Conservation (phyloP, 1,140 invertebrate species). For the Agrilus planipennis region DNA sequence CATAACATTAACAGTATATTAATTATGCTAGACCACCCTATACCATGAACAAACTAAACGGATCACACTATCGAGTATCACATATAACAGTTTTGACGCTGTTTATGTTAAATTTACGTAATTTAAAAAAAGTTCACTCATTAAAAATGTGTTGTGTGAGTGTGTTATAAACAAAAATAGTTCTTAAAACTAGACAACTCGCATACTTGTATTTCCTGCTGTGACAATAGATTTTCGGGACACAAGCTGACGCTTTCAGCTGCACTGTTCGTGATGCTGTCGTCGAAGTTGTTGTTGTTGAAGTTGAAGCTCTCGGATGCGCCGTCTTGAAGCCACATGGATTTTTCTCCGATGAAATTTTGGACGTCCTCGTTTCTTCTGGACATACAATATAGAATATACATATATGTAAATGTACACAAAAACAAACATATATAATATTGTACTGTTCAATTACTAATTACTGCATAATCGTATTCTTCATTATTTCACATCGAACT, state of each 20-base stretch:
- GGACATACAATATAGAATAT: conserved; percentile 18
- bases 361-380: conserved; percentile 64
- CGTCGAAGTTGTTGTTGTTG: conserved; percentile 18
- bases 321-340: conserved; percentile 55
- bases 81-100: too few relatives aligned
- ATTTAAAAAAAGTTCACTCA: not conserved
- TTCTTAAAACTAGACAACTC: not conserved
- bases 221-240: conserved; percentile 17
- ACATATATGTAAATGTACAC: conserved; percentile 7
- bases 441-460: too few relatives aligned
- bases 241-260: conserved; percentile 10
- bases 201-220: conserved; percentile 25
- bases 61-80: too few relatives aligned
- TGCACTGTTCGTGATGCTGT: conserved; percentile 15
- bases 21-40: not conserved
- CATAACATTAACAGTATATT: not conserved
- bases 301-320: conserved; percentile 20
- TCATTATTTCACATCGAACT: too few relatives aligned
- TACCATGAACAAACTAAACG: conserved; percentile 6
- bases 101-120: not conserved
- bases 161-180: not conserved
- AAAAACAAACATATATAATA: conserved; percentile 2
- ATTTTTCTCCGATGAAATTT: conserved; percentile 70
- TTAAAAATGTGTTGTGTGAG: not conserved
- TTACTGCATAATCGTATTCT: too few relatives aligned